phyloP scores from a whole-genome alignment of 2,797 vertebrate genomes.

The Echeneis naucrates region DNA sequence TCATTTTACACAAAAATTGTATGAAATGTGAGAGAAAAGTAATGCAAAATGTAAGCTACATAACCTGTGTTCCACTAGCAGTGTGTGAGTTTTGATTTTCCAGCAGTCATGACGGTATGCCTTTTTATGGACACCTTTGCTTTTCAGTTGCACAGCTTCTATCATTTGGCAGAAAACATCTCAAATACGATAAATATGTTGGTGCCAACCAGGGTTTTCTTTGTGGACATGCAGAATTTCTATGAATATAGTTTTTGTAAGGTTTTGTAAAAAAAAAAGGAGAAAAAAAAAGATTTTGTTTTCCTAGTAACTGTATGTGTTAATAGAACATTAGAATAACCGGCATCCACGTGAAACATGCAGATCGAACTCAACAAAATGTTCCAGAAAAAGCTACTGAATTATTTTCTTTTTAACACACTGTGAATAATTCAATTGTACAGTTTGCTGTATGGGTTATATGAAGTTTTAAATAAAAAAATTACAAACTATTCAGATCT shows the following conservation, averaged over 20 bases:
- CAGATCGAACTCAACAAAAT: slow-evolving; percentile 71
- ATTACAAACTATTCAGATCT: slow-evolving; percentile 63
- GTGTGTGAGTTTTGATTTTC: slow-evolving; percentile 75
- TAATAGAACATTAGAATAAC: slow-evolving; percentile 90
- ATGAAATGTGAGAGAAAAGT: slow-evolving; percentile 79
- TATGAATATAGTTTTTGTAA: slow-evolving; percentile 99
- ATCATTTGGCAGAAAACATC: slow-evolving; percentile 76
- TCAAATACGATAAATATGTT: slow-evolving; percentile 78
- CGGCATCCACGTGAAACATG: slow-evolving; percentile 76
- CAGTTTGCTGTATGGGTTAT: slow-evolving; percentile 99
- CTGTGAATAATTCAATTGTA: slow-evolving; percentile 99
- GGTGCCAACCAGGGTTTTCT: slow-evolving; percentile 91
- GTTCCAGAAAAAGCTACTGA: slow-evolving; percentile 81
- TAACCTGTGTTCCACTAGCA: slow-evolving; percentile 77
- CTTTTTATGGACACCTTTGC: slow-evolving; percentile 67
- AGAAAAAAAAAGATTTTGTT: slow-evolving; percentile 85
- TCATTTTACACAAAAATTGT: slow-evolving; percentile 83
- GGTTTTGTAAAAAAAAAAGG: slow-evolving; percentile 93
- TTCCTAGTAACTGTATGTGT: slow-evolving; percentile 96
- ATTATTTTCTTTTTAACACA: slow-evolving; percentile 99
- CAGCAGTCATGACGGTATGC: slow-evolving; percentile 61
- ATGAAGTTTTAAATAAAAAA: slow-evolving; percentile 98
- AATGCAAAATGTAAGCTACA: slow-evolving; percentile 76
- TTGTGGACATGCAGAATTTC: slow-evolving; percentile 97
- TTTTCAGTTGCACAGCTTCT: slow-evolving; percentile 77